A percentile compares a stretch with the other conserved stretches of the same genome.
Conservation (phyloP, 2,888 invertebrate genomes). For the Tyria jacobaeae region DNA sequence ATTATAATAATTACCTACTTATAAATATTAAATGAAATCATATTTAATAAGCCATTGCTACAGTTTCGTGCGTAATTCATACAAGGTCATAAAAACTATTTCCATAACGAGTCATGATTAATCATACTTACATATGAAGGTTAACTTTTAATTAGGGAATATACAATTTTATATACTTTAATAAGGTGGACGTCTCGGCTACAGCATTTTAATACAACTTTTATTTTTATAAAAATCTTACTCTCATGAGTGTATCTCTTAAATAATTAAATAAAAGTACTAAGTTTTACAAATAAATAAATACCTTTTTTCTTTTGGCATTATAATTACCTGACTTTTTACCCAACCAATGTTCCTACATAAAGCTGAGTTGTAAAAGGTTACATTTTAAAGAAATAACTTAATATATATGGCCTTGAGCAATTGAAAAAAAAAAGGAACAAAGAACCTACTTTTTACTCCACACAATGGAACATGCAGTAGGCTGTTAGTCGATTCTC, state of each 20-base stretch:
- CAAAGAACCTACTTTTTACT: constrained; percentile 50
- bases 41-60: not conserved
- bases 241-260: no score
- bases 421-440: constrained; percentile 38
- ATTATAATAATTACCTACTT: no score
- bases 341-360: no score
- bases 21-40: no score
- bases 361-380: not conserved
- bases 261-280: no score
- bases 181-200: no score
- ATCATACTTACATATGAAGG: constrained; percentile 4
- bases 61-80: constrained; percentile 1
- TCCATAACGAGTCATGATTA: not conserved
- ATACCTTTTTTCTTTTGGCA: no score
- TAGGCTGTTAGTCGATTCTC: constrained; percentile 34
- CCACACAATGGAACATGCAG: constrained; percentile 52
- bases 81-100: not conserved
- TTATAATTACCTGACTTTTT: no score
- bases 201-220: no score
- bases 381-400: not conserved
- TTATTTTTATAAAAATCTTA: no score
- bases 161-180: no score
- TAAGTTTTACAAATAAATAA: no score
- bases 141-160: constrained; percentile 1
- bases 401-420: constrained; percentile 35